Conservation (phyloP, 2,888 invertebrate species). For the Tachina lurida region DNA sequence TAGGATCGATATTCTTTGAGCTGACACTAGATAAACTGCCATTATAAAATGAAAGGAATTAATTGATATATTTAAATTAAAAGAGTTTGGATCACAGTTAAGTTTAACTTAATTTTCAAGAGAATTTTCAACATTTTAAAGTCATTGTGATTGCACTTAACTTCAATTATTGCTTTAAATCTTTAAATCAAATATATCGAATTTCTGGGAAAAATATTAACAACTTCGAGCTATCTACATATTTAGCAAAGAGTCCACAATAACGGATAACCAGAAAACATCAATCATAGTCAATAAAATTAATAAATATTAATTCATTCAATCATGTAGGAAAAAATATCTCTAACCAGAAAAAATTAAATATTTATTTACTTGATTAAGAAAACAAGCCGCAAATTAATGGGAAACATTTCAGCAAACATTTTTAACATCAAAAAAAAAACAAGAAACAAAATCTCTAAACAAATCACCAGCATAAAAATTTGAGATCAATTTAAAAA, state of each 20-base stretch:
- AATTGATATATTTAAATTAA: too few species aligned
- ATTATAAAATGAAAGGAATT: too few species aligned
- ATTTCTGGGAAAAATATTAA: conserved; percentile 44
- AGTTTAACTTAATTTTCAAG: too few species aligned
- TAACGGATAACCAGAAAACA: conserved; percentile 24
- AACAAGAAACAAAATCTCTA: conserved; percentile 6
- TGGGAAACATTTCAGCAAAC: conserved; percentile 45
- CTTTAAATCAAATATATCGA: conserved; percentile 8
- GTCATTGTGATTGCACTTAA: conserved; percentile 10
- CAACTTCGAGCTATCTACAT: conserved; percentile 24
- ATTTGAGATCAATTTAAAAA: conserved; percentile 10
- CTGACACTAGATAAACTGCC: too few species aligned
- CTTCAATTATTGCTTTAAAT: background rate
- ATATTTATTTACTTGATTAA: conserved; percentile 49
- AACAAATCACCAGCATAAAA: conserved; percentile 61
- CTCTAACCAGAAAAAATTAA: conserved; percentile 28
- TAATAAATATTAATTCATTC: conserved; percentile 57
- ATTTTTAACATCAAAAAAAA: conserved; percentile 1
- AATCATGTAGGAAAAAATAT: background rate
- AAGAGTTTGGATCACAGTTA: too few species aligned
- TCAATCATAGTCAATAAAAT: conserved; percentile 64
- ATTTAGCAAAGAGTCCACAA: conserved; percentile 33
- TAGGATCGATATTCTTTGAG: too few species aligned
- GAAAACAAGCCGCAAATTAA: conserved; percentile 57
- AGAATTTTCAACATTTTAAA: background rate